Evolutionary conservation across 2,113 vertebrate genomes (phyloP).

Genomic region (Sporophila hypoxantha): DNA sequence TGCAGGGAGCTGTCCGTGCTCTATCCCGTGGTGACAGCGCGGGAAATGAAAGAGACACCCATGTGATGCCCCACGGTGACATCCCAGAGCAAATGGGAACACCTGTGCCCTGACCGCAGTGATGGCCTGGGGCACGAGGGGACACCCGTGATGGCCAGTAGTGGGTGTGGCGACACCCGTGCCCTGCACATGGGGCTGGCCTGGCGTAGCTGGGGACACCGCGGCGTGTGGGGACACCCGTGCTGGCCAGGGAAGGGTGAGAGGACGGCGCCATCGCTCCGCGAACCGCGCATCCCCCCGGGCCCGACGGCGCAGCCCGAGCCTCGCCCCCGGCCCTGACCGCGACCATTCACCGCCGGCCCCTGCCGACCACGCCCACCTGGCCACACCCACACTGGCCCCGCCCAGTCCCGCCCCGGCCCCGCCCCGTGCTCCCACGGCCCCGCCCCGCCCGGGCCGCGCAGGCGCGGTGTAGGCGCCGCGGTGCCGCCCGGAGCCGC

Average conservation of each 20-base stretch:
- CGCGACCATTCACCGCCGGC: not conserved
- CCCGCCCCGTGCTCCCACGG: no score
- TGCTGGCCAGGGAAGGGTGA: not conserved
- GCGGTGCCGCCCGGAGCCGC: no score
- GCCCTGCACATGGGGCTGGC: not conserved
- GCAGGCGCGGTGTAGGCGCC: no score
- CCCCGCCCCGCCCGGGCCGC: no score
- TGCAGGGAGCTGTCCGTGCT: not conserved
- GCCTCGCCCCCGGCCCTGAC: not conserved
- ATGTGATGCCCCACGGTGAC: no score
- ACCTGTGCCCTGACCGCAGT: no score
- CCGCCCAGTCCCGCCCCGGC: no score
- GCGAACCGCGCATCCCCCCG: fast-evolving
- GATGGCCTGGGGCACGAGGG: not conserved
- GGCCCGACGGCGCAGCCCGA: not conserved
- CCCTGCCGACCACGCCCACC: not conserved
- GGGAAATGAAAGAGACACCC: no score
- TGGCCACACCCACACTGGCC: no score
- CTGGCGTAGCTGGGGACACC: no score
- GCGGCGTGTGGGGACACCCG: not conserved
- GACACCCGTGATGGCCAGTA: not conserved
- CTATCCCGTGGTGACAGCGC: fast-evolving
- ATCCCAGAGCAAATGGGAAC: fast-evolving
- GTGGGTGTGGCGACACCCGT: not conserved
- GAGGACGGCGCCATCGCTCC: fast-evolving